Evolutionary conservation across 2,113 vertebrate genomes (phyloP).

Genomic region (Strix uralensis): DNA sequence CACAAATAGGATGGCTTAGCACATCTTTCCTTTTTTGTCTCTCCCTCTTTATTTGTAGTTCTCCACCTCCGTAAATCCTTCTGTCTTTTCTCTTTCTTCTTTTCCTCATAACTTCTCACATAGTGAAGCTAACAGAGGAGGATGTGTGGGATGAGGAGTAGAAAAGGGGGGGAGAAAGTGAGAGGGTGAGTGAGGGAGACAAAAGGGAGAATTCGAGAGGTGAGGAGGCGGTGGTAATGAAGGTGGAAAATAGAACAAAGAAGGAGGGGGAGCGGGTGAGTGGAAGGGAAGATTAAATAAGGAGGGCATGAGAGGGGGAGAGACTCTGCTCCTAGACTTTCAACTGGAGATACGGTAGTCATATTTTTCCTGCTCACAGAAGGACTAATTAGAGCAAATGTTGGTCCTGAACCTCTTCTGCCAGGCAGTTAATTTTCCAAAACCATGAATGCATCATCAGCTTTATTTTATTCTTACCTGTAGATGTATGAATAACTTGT

Average conservation of each 20-base stretch:
- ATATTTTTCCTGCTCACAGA: neutral
- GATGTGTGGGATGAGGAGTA: slow-evolving; percentile 57
- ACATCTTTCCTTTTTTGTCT: slow-evolving; percentile 47
- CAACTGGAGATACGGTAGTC: neutral
- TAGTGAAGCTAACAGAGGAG: slow-evolving; percentile 45
- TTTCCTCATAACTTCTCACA: slow-evolving; percentile 15
- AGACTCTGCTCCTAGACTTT: neutral
- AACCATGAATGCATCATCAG: neutral
- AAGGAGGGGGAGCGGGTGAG: neutral
- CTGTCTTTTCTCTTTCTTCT: slow-evolving; percentile 59
- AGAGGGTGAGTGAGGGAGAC: slow-evolving; percentile 44
- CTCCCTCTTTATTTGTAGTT: slow-evolving; percentile 37
- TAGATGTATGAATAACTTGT: neutral
- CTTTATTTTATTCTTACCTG: neutral
- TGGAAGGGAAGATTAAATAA: slow-evolving; percentile 27
- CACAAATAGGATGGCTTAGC: slow-evolving; percentile 51
- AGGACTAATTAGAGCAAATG: neutral
- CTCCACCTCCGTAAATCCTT: slow-evolving; percentile 49
- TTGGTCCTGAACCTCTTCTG: slow-evolving; percentile 22
- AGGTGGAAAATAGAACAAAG: slow-evolving; percentile 63
- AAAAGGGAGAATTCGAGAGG: slow-evolving; percentile 52
- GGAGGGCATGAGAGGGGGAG: neutral
- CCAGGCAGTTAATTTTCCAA: neutral
- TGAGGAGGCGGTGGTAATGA: slow-evolving; percentile 60
- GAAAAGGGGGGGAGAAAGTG: slow-evolving; percentile 21